Conservation (phyloP, 2,888 invertebrate genomes). For the Fragum whitleyi region DNA sequence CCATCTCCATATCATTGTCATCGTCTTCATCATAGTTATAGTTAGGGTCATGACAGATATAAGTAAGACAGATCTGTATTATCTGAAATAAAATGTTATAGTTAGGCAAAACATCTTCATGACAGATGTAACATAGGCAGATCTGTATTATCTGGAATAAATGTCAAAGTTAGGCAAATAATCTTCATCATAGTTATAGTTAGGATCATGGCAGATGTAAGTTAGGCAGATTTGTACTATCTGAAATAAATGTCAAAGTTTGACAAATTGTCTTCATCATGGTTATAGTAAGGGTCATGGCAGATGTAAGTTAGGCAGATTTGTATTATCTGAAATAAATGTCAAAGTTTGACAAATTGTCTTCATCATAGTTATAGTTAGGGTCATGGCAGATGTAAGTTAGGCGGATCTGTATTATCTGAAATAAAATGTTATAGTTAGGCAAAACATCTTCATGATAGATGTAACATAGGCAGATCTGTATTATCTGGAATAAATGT, state of each 20-base stretch:
- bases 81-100: slow-evolving; percentile 78
- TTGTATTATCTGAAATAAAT: slow-evolving; percentile 86
- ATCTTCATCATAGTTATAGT: too few species aligned
- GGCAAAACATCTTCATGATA: slow-evolving; percentile 97
- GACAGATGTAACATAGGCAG: slow-evolving; percentile 95
- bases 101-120: slow-evolving; percentile 88
- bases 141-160: slow-evolving; percentile 88
- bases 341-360: slow-evolving; percentile 43
- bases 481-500: too few species aligned
- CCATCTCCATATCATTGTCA: slow-evolving; percentile 86
- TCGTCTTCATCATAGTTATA: slow-evolving; percentile 96
- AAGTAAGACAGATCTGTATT: slow-evolving; percentile 93
- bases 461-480: slow-evolving; percentile 93
- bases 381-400: slow-evolving; percentile 98
- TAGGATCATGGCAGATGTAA: too few species aligned
- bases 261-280: slow-evolving; percentile 88
- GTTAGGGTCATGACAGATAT: slow-evolving; percentile 98
- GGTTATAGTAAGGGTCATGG: slow-evolving; percentile 99
- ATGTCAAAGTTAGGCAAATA: slow-evolving; percentile 88
- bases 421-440: neutral
- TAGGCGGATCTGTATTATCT: slow-evolving; percentile 91
- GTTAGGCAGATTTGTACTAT: slow-evolving; percentile 96
- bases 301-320: slow-evolving; percentile 96
- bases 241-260: slow-evolving; percentile 87
- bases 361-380: slow-evolving; percentile 97